A percentile compares a stretch with the other conserved stretches of the same genome.
Conservation (phyloP, 2,113 vertebrate genomes). For the Laticauda colubrina region DNA sequence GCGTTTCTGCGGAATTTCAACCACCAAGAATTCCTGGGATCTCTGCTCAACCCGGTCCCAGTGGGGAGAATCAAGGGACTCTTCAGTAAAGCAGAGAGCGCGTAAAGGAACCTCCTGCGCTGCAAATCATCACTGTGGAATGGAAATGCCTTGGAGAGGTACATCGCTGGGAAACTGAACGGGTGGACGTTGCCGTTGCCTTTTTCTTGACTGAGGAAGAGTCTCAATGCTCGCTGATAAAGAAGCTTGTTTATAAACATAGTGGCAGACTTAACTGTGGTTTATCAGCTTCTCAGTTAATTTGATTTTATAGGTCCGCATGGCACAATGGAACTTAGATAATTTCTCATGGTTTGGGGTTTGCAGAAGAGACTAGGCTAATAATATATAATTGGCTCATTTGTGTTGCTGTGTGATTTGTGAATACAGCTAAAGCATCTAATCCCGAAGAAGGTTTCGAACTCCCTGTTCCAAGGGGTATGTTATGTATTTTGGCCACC, state of each 20-base stretch:
- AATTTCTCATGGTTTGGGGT: background rate
- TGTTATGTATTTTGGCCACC: background rate
- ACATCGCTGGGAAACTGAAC: background rate
- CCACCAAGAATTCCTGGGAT: background rate
- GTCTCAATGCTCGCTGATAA: background rate
- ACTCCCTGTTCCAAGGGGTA: background rate
- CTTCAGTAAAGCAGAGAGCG: background rate
- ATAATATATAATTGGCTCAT: background rate
- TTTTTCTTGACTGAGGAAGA: background rate
- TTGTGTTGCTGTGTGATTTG: background rate
- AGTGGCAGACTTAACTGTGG: background rate
- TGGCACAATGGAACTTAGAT: background rate
- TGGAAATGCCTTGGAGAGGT: constrained; percentile 4
- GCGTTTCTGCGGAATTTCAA: background rate
- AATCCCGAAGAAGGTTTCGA: background rate
- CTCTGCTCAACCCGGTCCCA: background rate
- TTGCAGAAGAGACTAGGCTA: background rate
- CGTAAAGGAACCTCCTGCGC: background rate
- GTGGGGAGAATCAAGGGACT: constrained; percentile 5
- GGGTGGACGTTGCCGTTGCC: background rate
- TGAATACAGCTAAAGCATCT: background rate
- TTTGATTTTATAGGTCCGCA: background rate
- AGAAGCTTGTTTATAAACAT: background rate
- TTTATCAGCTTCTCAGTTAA: background rate
- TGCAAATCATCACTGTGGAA: constrained; percentile 19